Evolutionary conservation across 2,888 invertebrate genomes (phyloP).

Genomic region (Drosophila mimica): DNA sequence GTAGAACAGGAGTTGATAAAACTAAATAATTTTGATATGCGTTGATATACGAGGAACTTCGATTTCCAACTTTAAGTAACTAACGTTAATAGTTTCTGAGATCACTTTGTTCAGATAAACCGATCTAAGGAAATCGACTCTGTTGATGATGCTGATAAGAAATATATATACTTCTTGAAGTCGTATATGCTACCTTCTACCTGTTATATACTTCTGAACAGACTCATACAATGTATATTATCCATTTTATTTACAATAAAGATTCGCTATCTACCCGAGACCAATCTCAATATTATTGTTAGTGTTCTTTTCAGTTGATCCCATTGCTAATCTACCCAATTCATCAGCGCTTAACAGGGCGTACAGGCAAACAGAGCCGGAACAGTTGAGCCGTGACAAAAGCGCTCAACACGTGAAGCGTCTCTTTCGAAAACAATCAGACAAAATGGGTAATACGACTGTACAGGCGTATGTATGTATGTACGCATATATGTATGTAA

Average conservation of each 20-base stretch:
- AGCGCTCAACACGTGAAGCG: conserved; percentile 63
- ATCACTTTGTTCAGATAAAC: neutral
- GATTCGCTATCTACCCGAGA: neutral
- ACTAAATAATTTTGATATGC: neutral
- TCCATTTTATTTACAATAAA: neutral
- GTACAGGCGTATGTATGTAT: neutral
- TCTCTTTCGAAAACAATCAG: conserved; percentile 60
- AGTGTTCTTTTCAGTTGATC: neutral
- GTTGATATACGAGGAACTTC: too few species aligned
- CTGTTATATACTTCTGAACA: neutral
- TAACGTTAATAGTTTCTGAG: neutral
- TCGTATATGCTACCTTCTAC: neutral
- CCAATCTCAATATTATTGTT: neutral
- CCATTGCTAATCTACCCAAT: neutral
- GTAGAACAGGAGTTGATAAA: neutral
- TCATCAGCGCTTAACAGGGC: neutral
- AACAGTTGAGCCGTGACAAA: conserved; percentile 76
- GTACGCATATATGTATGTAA: neutral
- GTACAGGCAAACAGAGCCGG: conserved; percentile 22
- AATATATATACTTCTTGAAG: neutral
- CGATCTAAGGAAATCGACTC: neutral
- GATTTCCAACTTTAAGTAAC: neutral
- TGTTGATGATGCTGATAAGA: neutral
- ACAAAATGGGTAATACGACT: conserved; percentile 32
- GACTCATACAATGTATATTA: neutral